Evolutionary conservation across 2,797 vertebrate genomes (phyloP), one percentile per base, ranked within the genome.

Genomic region (Karalla daura): DNA sequence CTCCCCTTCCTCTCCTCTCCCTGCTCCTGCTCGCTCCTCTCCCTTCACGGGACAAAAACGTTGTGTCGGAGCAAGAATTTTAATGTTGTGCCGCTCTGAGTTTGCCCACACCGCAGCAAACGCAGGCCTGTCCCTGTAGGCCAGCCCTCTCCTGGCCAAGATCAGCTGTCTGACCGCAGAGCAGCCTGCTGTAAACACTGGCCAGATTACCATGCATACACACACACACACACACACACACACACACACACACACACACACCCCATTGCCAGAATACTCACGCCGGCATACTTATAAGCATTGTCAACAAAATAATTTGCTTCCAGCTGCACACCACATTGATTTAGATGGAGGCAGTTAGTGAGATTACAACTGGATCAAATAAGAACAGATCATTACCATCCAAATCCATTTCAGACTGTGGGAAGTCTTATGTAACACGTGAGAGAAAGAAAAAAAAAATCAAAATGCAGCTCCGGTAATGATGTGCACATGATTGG

Each of bases 131-230:
- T 88, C 85, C 84, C 86, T 56, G 41, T 37, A 69, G 85, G 77
- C 74, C 15, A 39, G 46, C 63, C 70, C 71, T 85, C 51, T 72
- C 59, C 88, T 88, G 85, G 87, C 84, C 89, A 90, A 85, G 81
- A 91, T 91, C 86, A 91, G 79, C 87, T 88, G 87, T 88, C 87
- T 88, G 85, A 91, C 87, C 61, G 52, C 88, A 85, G 75, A 83
- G 64, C 76, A 68, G 84, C 76, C 58, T 62, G 77, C 76, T 81
- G 76, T 88, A 87, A 88, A 91, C 83, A 88, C 74, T 74, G 70
- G 75, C 86, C 86, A 89, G 84, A 88, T 87, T 86, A 87, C 77
- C 80, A 79, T 72, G 72, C 78, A 88, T 56, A 88, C 81, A 86
- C n/a, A n/a, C n/a, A n/a, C n/a, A n/a, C n/a, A 84, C 64, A 79